Evolutionary conservation across 2,888 invertebrate genomes (phyloP).

Genomic region (Myathropa florea): DNA sequence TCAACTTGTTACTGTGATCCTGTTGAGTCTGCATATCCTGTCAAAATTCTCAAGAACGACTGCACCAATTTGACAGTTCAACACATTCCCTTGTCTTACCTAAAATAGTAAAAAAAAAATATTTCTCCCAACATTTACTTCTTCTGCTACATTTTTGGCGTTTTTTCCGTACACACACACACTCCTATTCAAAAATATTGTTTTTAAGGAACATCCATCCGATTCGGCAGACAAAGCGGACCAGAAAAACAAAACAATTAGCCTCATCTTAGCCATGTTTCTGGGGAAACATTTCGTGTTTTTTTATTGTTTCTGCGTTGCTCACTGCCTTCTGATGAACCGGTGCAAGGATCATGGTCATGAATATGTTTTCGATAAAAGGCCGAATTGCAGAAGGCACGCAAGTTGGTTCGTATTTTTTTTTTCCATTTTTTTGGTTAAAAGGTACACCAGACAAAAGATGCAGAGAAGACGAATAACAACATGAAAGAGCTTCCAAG

Average conservation of each 20-base stretch:
- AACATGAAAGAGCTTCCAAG: constrained; percentile 36
- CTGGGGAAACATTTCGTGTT: not conserved
- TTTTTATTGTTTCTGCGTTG: not conserved
- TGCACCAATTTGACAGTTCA: too few relatives aligned
- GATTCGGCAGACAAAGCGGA: not conserved
- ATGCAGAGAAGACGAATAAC: not conserved
- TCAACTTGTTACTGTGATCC: too few relatives aligned
- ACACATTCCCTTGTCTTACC: too few relatives aligned
- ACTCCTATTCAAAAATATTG: not conserved
- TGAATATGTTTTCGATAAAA: constrained; percentile 49
- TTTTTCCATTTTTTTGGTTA: not conserved
- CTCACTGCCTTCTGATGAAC: constrained; percentile 9
- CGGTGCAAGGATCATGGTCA: constrained; percentile 50
- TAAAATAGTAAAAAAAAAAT: too few relatives aligned
- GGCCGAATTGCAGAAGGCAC: constrained; percentile 51
- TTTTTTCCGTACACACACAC: not conserved
- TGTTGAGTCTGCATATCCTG: too few relatives aligned
- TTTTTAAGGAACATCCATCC: not conserved
- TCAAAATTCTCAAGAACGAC: too few relatives aligned
- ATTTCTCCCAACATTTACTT: too few relatives aligned
- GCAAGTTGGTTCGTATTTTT: constrained; percentile 18
- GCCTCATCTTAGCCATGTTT: constrained; percentile 38
- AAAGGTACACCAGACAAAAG: constrained; percentile 22
- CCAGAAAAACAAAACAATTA: constrained; percentile 37
- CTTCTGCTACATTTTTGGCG: not conserved